A percentile compares a stretch with the other conserved stretches of the same genome.
phyloP scores from a whole-genome alignment of 2,888 invertebrate species.

The Phytoseiulus persimilis region DNA sequence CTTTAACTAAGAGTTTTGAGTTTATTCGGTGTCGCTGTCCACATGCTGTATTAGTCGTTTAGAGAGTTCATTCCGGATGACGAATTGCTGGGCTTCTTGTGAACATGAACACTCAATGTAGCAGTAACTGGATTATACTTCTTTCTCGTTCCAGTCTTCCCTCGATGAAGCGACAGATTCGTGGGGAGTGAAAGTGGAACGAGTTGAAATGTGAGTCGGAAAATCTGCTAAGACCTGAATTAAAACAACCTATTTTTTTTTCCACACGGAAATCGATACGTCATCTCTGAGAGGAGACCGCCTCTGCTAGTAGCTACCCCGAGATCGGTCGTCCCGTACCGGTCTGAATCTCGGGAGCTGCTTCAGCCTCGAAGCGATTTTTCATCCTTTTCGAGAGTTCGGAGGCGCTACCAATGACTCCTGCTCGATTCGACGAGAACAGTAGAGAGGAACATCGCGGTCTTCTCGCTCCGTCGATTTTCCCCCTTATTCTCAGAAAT shows the following conservation, averaged over 20 bases:
- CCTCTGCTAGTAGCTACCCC: not conserved
- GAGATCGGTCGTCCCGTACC: not conserved
- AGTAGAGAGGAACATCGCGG: no score
- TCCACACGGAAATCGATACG: not conserved
- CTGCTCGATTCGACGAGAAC: no score
- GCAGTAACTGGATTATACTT: not conserved
- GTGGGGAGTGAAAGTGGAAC: constrained; percentile 93
- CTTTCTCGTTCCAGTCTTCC: constrained; percentile 52
- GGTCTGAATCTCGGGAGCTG: not conserved
- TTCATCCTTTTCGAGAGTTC: not conserved
- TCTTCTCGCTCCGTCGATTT: not conserved
- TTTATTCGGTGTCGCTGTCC: no score
- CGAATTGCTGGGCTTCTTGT: no score
- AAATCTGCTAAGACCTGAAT: not conserved
- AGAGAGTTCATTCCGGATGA: no score
- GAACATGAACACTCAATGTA: not conserved
- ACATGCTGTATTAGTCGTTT: no score
- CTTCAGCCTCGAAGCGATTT: not conserved
- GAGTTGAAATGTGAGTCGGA: constrained; percentile 85
- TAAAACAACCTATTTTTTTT: not conserved
- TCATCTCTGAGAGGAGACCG: not conserved
- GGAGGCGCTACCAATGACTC: no score
- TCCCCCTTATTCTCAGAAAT: not conserved
- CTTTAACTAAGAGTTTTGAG: no score
- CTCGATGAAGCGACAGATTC: constrained; percentile 83